Conservation (phyloP, 35 echinoderm and acorn worm species). For the Chiridota heheva region DNA sequence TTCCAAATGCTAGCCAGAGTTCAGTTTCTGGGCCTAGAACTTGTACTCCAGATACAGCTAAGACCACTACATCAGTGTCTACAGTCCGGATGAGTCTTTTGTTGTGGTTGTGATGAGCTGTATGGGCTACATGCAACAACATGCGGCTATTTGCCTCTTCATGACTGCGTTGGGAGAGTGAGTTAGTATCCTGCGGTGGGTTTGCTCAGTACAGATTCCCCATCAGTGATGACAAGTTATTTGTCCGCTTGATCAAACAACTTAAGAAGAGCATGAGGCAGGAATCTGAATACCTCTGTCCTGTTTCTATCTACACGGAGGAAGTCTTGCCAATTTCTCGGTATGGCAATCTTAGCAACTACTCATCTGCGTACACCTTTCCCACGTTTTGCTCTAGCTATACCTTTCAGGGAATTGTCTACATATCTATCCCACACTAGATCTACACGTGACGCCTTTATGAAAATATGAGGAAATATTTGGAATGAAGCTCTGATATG, state of each 20-base stretch:
- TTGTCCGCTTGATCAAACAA: conserved; percentile 36
- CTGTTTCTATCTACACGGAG: conserved; percentile 60
- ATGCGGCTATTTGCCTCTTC: conserved; percentile 66
- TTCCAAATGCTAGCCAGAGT: conserved; percentile 62
- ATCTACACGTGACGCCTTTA: neutral
- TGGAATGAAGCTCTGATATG: neutral
- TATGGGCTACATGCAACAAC: conserved; percentile 45
- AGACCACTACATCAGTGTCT: conserved; percentile 51
- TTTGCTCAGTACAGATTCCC: conserved; percentile 18
- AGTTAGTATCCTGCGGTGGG: conserved; percentile 2
- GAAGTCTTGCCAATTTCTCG: conserved; percentile 47
- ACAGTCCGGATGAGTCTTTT: conserved; percentile 53
- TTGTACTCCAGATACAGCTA: conserved; percentile 45
- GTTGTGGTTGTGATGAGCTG: conserved; percentile 1
- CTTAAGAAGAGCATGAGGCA: neutral
- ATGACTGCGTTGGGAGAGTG: conserved; percentile 53
- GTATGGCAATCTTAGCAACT: conserved; percentile 20
- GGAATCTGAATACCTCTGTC: conserved; percentile 50
- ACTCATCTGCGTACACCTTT: conserved; percentile 53
- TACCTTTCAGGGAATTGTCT: neutral
- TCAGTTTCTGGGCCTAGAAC: neutral
- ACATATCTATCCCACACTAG: conserved; percentile 5
- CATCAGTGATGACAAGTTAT: conserved; percentile 16
- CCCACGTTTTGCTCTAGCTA: conserved; percentile 47
- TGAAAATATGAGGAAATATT: neutral